Conservation (phyloP, 2,797 vertebrate genomes). For the Todus mexicanus region DNA sequence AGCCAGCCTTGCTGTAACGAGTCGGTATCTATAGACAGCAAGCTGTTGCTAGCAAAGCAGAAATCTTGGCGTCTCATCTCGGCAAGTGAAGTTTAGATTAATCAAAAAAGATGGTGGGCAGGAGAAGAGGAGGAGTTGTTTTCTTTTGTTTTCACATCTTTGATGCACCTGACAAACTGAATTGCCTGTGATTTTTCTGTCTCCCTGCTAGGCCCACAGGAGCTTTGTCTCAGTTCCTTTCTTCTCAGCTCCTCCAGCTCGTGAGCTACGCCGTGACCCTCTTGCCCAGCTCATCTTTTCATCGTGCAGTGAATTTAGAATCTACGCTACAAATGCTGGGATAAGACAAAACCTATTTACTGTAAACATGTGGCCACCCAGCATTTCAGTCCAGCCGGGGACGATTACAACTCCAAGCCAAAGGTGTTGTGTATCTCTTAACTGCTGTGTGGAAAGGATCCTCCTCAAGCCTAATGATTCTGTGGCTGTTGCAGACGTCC, state of each 20-base stretch:
- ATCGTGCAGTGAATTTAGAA: background rate
- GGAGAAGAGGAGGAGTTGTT: constrained; percentile 18
- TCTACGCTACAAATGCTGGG: background rate
- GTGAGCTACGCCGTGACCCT: background rate
- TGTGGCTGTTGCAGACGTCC: constrained; percentile 25
- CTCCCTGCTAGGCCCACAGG: background rate
- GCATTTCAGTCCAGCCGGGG: background rate
- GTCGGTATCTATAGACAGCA: constrained; percentile 25
- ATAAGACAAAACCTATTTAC: background rate
- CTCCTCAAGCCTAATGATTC: constrained; percentile 4
- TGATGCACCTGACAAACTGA: constrained; percentile 44
- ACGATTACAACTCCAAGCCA: background rate
- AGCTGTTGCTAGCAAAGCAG: constrained; percentile 38
- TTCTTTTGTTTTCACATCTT: constrained; percentile 44
- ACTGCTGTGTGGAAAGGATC: background rate
- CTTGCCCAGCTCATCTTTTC: background rate
- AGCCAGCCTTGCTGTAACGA: constrained; percentile 43
- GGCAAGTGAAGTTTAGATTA: constrained; percentile 35
- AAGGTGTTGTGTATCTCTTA: background rate
- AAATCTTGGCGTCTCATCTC: constrained; percentile 49
- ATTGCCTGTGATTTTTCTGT: constrained; percentile 15
- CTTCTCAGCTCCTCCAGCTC: background rate
- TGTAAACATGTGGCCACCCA: background rate
- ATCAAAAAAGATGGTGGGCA: constrained; percentile 31
- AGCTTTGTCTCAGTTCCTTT: background rate